Conservation (phyloP, 2,797 vertebrate genomes). For the Alfaro cultratus region DNA sequence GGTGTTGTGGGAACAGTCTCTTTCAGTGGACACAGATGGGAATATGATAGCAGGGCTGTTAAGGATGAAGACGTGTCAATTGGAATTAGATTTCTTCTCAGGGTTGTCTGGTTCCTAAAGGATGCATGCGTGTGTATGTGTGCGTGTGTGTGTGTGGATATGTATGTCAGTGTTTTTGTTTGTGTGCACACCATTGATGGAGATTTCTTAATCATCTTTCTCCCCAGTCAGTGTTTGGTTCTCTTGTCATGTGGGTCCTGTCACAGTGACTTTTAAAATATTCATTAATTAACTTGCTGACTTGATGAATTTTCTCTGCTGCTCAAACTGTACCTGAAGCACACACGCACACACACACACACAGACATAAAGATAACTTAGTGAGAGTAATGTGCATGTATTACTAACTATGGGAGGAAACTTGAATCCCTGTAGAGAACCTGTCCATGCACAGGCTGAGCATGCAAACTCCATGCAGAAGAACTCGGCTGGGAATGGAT, state of each 20-base stretch:
- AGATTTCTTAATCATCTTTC: neutral
- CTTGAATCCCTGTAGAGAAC: too few species aligned
- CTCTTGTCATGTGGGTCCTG: neutral
- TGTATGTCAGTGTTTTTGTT: neutral
- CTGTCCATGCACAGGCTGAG: too few species aligned
- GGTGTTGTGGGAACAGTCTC: neutral
- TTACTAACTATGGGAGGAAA: too few species aligned
- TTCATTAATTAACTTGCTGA: neutral
- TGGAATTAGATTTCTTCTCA: neutral
- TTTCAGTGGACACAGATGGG: neutral
- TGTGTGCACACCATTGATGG: neutral
- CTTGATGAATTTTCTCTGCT: neutral
- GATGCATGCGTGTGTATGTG: neutral
- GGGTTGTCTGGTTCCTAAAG: neutral
- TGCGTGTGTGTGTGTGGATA: neutral
- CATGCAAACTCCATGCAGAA: too few species aligned
- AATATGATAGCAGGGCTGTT: neutral
- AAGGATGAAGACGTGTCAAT: neutral
- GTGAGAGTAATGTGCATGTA: too few species aligned
- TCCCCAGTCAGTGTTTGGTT: neutral
- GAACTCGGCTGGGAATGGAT: too few species aligned
- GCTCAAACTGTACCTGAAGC: neutral
- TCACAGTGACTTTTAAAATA: neutral
- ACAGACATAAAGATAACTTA: too few species aligned
- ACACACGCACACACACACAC: too few species aligned